Evolutionary conservation across 1,140 invertebrate species (phyloP).

Genomic region (Drosophila miranda): DNA sequence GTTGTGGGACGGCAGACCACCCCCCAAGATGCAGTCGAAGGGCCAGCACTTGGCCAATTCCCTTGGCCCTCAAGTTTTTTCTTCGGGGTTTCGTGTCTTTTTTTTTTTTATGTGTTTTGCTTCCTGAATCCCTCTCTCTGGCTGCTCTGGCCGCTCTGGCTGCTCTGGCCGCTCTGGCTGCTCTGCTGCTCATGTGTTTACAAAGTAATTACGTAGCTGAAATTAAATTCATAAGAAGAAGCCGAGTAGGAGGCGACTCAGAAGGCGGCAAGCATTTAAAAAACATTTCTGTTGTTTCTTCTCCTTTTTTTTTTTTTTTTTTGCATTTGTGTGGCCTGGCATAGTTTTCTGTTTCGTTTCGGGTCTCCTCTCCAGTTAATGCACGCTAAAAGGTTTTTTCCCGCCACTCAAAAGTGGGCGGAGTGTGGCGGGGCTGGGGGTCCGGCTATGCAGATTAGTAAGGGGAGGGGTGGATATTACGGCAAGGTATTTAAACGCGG

Average conservation of each 20-base stretch:
- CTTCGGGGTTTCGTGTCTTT: constrained; percentile 13
- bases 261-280: constrained; percentile 62
- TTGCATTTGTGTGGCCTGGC: constrained; percentile 7
- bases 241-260: neutral
- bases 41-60: constrained; percentile 70
- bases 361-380: constrained; percentile 57
- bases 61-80: constrained; percentile 47
- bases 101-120: constrained; percentile 39
- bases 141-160: neutral
- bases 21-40: constrained; percentile 60
- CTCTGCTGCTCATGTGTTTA: constrained; percentile 76
- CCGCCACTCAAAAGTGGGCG: constrained; percentile 43
- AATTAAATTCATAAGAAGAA: constrained; percentile 79
- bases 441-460: constrained; percentile 68
- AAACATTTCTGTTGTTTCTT: constrained; percentile 53
- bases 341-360: constrained; percentile 48
- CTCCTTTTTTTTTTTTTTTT: constrained; percentile 22
- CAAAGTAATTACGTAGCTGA: constrained; percentile 81
- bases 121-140: neutral
- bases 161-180: neutral
- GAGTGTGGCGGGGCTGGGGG: constrained; percentile 10
- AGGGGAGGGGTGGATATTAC: constrained; percentile 41
- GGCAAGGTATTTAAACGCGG: constrained; percentile 74
- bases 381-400: constrained; percentile 71
- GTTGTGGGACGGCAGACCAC: constrained; percentile 41